These are phyloP conservation scores for Trilocha varians DNA, from an alignment of 2,888 invertebrate species.

Conservation along the genomic window DNA sequence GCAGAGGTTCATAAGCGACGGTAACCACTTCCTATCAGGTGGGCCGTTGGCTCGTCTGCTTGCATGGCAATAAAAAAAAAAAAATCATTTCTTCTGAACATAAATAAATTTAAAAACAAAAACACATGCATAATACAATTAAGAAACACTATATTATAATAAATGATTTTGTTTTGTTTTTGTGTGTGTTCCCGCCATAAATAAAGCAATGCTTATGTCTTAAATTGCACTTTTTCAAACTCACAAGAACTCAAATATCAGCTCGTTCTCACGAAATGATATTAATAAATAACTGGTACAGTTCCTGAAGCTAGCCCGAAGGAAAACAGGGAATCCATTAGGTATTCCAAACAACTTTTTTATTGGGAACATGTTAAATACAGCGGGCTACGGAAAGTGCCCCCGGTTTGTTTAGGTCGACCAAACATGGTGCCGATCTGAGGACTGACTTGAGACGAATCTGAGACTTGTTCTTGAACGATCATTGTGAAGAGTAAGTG, in stretches of 20 bases:
- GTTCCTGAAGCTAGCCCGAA: conserved; percentile 17
- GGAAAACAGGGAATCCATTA: conserved; percentile 41
- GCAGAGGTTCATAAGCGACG: too few species aligned
- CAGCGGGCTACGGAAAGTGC: conserved; percentile 28
- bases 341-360: conserved; percentile 46
- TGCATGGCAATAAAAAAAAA: too few species aligned
- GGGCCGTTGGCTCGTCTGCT: too few species aligned
- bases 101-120: too few species aligned
- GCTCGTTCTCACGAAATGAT: too few species aligned
- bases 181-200: neutral
- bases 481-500: too few species aligned
- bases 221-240: neutral
- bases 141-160: too few species aligned
- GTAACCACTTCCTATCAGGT: too few species aligned
- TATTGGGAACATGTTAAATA: conserved; percentile 49
- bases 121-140: too few species aligned
- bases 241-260: neutral
- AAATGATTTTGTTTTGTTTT: too few species aligned
- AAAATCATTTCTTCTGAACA: too few species aligned
- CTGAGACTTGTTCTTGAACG: too few species aligned
- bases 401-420: conserved; percentile 39
- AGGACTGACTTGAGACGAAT: neutral
- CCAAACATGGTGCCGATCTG: conserved; percentile 8
- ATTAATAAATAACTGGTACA: neutral
- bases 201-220: neutral